phyloP scores from a whole-genome alignment of 92 coral and sea anemone species.

The Siderastrea siderea region DNA sequence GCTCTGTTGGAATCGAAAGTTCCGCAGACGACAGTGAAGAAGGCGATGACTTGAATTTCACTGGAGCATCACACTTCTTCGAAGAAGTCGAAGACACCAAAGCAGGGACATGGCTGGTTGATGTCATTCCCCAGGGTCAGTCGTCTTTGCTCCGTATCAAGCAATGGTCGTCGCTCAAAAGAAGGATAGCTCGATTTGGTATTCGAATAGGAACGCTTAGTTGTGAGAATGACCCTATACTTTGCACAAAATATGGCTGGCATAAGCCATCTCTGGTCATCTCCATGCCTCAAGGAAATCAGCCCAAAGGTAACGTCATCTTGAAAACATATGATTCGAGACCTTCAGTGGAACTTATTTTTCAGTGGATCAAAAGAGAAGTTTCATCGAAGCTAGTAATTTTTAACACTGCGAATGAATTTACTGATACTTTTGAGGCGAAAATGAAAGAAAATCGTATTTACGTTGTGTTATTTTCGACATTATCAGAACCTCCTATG shows the following conservation, averaged over 20 bases:
- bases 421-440: constrained; percentile 58
- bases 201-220: constrained; percentile 93
- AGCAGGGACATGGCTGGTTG: constrained; percentile 98
- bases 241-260: constrained; percentile 90
- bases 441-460: constrained; percentile 63
- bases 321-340: constrained; percentile 84
- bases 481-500: constrained; percentile 88
- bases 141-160: constrained; percentile 75
- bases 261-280: constrained; percentile 75
- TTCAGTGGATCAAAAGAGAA: constrained; percentile 86
- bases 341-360: constrained; percentile 82
- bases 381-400: constrained; percentile 78
- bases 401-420: constrained; percentile 63
- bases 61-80: constrained; percentile 95
- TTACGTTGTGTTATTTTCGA: constrained; percentile 87
- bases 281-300: constrained; percentile 93
- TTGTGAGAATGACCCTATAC: constrained; percentile 87
- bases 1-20: constrained; percentile 60
- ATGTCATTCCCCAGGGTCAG: constrained; percentile 82
- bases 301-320: constrained; percentile 97
- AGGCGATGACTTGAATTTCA: constrained; percentile 76
- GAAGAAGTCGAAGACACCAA: constrained; percentile 99
- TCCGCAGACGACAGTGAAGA: constrained; percentile 68
- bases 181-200: constrained; percentile 91
- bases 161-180: constrained; percentile 85